Percentiles rank a stretch among this genome's conserved stretches.
Evolutionary conservation across 2,113 vertebrate species (phyloP).

Genomic region (Toxostoma redivivum): DNA sequence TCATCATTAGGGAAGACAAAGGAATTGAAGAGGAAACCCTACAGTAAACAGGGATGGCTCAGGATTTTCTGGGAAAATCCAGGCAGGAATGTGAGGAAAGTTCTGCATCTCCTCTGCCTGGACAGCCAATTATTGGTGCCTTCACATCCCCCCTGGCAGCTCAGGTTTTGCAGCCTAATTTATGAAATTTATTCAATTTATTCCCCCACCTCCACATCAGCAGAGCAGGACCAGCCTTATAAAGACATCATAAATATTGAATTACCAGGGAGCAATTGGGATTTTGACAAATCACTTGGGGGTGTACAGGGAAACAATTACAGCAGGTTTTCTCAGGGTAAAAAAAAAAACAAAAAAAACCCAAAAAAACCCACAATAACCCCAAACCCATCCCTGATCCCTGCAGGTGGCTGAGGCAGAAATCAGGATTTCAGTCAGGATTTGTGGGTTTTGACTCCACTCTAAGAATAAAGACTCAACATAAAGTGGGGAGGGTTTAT

Average conservation of each 20-base stretch:
- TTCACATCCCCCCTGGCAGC: not conserved
- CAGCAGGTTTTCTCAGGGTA: not conserved
- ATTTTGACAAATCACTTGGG: not conserved
- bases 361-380: not conserved
- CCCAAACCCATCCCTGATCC: not conserved
- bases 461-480: accelerated
- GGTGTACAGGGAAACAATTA: not conserved
- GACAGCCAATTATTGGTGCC: not conserved
- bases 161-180: not conserved
- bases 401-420: not conserved
- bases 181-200: not conserved
- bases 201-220: not conserved
- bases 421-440: not conserved
- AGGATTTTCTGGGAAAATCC: not conserved
- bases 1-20: not conserved
- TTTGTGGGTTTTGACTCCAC: not conserved
- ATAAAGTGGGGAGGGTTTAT: not conserved
- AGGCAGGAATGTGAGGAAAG: not conserved
- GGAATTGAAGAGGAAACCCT: not conserved
- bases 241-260: slow-evolving; percentile 19
- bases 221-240: not conserved
- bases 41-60: not conserved
- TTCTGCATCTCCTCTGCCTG: not conserved
- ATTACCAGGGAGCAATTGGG: not conserved
- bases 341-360: not conserved